Evolutionary conservation across 2,113 vertebrate genomes (phyloP).

Genomic region (Eptesicus fuscus): DNA sequence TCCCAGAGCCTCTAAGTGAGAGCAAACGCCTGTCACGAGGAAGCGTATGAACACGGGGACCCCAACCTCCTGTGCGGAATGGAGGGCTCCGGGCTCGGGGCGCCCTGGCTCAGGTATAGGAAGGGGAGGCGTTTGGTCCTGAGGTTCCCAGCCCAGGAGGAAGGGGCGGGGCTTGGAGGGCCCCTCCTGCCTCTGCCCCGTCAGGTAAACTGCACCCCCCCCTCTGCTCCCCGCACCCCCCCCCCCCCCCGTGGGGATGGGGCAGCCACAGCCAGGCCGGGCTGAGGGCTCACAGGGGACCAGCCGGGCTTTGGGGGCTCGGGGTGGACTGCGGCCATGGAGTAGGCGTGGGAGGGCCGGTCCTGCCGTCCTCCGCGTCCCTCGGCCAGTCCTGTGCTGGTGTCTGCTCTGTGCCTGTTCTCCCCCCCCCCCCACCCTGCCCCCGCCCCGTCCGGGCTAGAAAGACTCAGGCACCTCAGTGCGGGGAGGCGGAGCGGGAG

Average conservation of each 20-base stretch:
- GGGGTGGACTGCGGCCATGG: not conserved
- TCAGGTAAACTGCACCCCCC: accelerated
- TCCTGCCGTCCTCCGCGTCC: accelerated
- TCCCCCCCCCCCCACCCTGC: not conserved
- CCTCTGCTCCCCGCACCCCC: too few relatives aligned
- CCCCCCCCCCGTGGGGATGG: not conserved
- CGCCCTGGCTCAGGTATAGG: too few relatives aligned
- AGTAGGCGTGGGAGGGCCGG: not conserved
- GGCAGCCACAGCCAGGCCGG: not conserved
- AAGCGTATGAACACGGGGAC: not conserved
- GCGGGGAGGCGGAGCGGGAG: too few relatives aligned
- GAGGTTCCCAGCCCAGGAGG: not conserved
- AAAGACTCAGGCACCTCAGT: not conserved
- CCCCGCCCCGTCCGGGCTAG: not conserved
- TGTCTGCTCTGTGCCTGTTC: not conserved
- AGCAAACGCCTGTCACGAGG: not conserved
- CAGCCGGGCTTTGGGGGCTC: not conserved
- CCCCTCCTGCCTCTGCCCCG: not conserved
- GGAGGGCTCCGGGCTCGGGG: too few relatives aligned
- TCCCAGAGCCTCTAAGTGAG: not conserved
- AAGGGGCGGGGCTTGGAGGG: not conserved
- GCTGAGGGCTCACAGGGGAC: not conserved
- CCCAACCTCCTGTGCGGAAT: too few relatives aligned
- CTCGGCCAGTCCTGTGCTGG: not conserved
- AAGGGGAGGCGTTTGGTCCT: not conserved